Base-by-base conservation (phyloP, 2,113 vertebrate genomes). In the Illadopsis cleaveri region DNA sequence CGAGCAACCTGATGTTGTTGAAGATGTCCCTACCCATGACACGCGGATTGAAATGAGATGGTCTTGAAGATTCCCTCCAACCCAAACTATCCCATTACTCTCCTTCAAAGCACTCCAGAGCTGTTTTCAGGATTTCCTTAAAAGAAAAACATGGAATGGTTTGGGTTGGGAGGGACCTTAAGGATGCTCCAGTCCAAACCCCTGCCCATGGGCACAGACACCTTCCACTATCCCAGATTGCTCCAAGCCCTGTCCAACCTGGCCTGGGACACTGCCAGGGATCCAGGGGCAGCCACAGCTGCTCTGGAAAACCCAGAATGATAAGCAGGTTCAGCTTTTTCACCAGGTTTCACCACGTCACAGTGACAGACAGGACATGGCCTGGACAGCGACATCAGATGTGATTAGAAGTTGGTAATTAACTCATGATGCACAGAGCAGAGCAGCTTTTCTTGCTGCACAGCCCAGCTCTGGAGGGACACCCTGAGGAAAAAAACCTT, bases 201-300 rank as follows among this genome's bases (percentile, higher is more conserved):
- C 9, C 23, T 37, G 24, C 9, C 9, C 30, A 8, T 1, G 0
- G 18, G 10, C n/a, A 78, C 37, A 35, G 18, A 48, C 22, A 42
- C 2, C 17, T 62, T 7, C 42, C 11, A n/a, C 65, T 2, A 3
- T 2, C 2, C 4, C 61, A 82, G 6, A 5, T 2, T 85, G 15
- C 31, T 53, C 61, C 2, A 51, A 79, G 51, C 11, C 31, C 9
- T 0, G 0, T 58, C 27, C 47, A 83, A 0, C 17, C 48, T 37
- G 42, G 19, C 8, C 20, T 7, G 31, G 45, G 6, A 45, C 38
- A 4, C 16, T 38, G 1, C 12, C 69, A 75, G n/a, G 40, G 31
- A 66, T 1, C 50, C 50, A 51, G n/a, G 16, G 23, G 6, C 60
- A 65, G 2, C 50, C 73, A 44, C 42, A 60, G 0, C 18, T 44